These are phyloP conservation scores for Pollenia angustigena DNA, from an alignment of 2,888 invertebrate species.

Conservation along the genomic window DNA sequence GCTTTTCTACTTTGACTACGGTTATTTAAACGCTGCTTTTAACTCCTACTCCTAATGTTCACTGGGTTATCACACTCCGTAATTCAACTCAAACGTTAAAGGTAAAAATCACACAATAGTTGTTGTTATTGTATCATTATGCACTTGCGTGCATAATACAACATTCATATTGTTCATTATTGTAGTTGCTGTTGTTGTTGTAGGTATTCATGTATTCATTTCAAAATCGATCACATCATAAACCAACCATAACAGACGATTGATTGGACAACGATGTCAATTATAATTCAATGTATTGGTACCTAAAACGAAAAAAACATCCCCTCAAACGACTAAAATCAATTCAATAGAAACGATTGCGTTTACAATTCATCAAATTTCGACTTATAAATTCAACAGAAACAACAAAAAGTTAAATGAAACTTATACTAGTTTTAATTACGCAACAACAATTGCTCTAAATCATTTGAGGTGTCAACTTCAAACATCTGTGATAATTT, in stretches of 20 bases:
- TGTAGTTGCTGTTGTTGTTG: slow-evolving; percentile 20
- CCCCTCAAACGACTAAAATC: slow-evolving; percentile 49
- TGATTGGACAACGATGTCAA: slow-evolving; percentile 73
- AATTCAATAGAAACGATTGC: slow-evolving; percentile 54
- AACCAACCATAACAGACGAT: slow-evolving; percentile 72
- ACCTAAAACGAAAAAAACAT: slow-evolving; percentile 18
- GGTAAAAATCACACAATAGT: slow-evolving; percentile 25
- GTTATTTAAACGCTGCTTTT: too few relatives aligned
- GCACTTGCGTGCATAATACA: slow-evolving; percentile 63
- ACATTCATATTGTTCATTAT: not conserved
- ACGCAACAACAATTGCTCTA: slow-evolving; percentile 53
- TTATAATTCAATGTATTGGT: slow-evolving; percentile 53
- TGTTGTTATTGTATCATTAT: slow-evolving; percentile 29
- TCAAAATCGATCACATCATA: slow-evolving; percentile 71
- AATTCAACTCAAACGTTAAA: not conserved
- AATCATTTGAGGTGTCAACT: slow-evolving; percentile 42
- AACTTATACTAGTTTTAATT: slow-evolving; percentile 67
- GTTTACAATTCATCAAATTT: slow-evolving; percentile 40
- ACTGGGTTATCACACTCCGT: slow-evolving; percentile 39
- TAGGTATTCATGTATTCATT: slow-evolving; percentile 62
- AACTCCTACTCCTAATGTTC: not conserved
- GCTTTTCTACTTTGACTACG: too few relatives aligned
- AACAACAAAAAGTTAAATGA: slow-evolving; percentile 1
- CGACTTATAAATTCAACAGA: not conserved
- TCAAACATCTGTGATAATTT: slow-evolving; percentile 71